Base-by-base conservation (phyloP, 2,888 invertebrate genomes). In the Drosophila parthenogenetica region DNA sequence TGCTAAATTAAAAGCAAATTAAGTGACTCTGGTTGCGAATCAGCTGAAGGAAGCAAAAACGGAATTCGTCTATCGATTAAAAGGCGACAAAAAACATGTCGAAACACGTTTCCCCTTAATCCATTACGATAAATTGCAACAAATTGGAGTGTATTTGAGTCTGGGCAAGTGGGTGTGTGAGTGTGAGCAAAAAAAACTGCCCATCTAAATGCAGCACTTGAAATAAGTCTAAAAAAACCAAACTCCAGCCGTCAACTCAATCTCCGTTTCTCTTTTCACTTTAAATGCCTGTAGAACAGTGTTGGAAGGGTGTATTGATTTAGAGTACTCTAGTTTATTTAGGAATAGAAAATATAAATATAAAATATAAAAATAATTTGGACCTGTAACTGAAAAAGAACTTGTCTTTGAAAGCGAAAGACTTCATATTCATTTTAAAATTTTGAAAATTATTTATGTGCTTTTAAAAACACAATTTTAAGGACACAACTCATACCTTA, bases 1-100 rank as follows among this genome's bases (percentile, higher is more conserved):
- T 37, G 25, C 46, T 59, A 55, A 79, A 81, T 83, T 77, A 75
- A 83, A 83, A 79, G 61, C 69, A 77, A 81, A 81, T 81, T 83
- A 77, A 77, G 81, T 62, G 68, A 79, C 68, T 77, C 48, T 77
- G 62, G 58, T 32, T 46, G 39, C 39, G 54, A 43, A 53, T 35
- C 43, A 39, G 29, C 39, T n/a, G 54, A 60, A 66, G 22, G 46
- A 19, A 54, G 46, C 61, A 50, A 17, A 54, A 53, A 63, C 16
- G 58, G 50, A 59, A 72, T 25, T 65, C 54, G 53, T 43, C 46
- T 58, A 45, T 57, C 49, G 49, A 60, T 43, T 51, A 29, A n/a
- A 29, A 57, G 35, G 57, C 43, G 22, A 17, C 46, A 55, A 55
- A 62, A 39, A 55, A 46, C 48, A 51, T 61, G 46, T 43, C 46